Conservation (phyloP, 2,113 vertebrate genomes). For the Phylloscopus whistleri region DNA sequence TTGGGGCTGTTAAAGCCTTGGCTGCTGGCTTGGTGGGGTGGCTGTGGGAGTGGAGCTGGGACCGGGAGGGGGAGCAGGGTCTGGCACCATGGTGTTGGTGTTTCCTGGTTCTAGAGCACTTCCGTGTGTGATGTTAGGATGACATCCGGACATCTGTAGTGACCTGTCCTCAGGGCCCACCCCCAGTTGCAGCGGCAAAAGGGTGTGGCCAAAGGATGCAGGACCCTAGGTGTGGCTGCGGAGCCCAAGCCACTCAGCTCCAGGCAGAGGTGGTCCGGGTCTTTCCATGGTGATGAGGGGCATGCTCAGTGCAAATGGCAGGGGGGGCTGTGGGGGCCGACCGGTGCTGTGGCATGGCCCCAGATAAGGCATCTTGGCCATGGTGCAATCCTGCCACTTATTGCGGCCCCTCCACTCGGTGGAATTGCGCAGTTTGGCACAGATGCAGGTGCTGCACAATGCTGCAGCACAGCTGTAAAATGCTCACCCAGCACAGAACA, state of each 20-base stretch:
- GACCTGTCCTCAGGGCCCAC: not conserved
- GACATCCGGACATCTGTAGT: not conserved
- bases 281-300: not conserved
- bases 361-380: not conserved
- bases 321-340: not conserved
- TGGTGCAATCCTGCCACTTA: not conserved
- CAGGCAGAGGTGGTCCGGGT: not conserved
- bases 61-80: not conserved
- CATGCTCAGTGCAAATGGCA: not conserved
- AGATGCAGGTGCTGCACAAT: not conserved
- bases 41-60: not conserved
- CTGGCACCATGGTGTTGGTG: not conserved
- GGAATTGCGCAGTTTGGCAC: not conserved
- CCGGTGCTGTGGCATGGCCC: not conserved
- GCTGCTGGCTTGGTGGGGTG: not conserved
- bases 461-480: not conserved
- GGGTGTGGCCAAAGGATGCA: not conserved
- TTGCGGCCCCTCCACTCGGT: not conserved
- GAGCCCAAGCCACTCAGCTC: not conserved
- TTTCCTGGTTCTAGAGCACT: not conserved
- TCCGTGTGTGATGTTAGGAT: not conserved
- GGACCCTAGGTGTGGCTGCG: not conserved
- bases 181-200: not conserved
- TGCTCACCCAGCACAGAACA: not conserved
- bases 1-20: not conserved